Conservation (phyloP, 2,797 vertebrate genomes). For the Tinamus major region DNA sequence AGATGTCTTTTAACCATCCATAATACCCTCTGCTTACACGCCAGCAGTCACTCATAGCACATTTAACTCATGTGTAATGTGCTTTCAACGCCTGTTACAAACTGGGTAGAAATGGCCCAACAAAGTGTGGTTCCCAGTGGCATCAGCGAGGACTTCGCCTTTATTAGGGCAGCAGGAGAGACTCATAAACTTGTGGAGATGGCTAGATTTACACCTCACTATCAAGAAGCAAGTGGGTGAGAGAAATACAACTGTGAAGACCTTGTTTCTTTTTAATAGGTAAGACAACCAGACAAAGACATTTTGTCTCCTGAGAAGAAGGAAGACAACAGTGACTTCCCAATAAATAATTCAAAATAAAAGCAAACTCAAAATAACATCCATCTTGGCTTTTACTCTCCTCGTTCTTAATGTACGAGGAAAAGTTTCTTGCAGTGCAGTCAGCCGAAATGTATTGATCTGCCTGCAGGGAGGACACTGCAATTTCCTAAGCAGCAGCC, state of each 20-base stretch:
- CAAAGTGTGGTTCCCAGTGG: neutral
- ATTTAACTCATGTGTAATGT: neutral
- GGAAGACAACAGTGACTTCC: slow-evolving; percentile 40
- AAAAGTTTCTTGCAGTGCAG: slow-evolving; percentile 57
- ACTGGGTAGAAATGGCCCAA: neutral
- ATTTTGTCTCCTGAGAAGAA: slow-evolving; percentile 16
- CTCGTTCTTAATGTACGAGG: slow-evolving; percentile 43
- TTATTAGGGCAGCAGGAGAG: neutral
- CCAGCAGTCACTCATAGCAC: neutral
- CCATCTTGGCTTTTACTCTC: slow-evolving; percentile 66
- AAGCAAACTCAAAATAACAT: slow-evolving; percentile 58
- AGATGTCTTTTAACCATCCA: neutral
- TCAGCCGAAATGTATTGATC: slow-evolving; percentile 52
- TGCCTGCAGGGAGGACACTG: slow-evolving; percentile 41
- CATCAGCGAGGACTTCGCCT: neutral
- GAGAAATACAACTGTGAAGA: neutral
- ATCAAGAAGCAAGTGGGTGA: neutral
- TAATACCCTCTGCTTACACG: neutral
- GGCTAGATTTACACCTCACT: neutral
- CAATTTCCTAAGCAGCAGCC: slow-evolving; percentile 24
- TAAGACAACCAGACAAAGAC: slow-evolving; percentile 29
- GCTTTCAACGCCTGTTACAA: neutral
- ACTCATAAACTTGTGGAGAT: neutral
- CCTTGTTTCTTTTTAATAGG: neutral
- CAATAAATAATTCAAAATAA: slow-evolving; percentile 71